Evolutionary conservation across 2,888 invertebrate genomes (phyloP).

Genomic region (Hydriomena furcata): DNA sequence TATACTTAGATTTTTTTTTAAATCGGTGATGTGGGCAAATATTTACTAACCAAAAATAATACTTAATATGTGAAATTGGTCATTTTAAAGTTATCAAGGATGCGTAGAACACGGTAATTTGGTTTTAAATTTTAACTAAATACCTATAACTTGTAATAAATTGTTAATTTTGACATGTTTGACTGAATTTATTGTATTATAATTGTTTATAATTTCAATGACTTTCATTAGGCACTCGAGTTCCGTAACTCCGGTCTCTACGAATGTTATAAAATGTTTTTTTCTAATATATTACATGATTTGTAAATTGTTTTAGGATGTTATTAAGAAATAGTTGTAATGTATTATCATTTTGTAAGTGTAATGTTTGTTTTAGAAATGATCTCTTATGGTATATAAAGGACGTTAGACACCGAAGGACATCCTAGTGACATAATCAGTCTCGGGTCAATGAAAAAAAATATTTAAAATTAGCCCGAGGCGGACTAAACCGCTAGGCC

Average conservation of each 20-base stretch:
- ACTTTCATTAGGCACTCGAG: conserved; percentile 35
- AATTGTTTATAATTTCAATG: conserved; percentile 44
- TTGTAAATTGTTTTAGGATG: conserved; percentile 79
- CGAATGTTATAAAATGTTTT: conserved; percentile 37
- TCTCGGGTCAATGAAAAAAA: too few relatives aligned
- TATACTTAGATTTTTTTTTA: conserved; percentile 55
- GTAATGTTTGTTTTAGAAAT: conserved; percentile 75
- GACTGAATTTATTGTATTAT: conserved; percentile 70
- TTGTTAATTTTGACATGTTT: conserved; percentile 72
- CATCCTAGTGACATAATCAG: too few relatives aligned
- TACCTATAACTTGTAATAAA: conserved; percentile 59
- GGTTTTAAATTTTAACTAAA: conserved; percentile 67
- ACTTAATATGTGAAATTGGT: conserved; percentile 39
- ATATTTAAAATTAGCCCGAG: too few relatives aligned
- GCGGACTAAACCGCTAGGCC: too few relatives aligned
- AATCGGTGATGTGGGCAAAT: conserved; percentile 61
- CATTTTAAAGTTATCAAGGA: conserved; percentile 36
- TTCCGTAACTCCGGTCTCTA: conserved; percentile 39
- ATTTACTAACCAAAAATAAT: conserved; percentile 69
- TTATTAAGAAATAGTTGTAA: conserved; percentile 76
- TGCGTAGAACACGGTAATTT: conserved; percentile 67
- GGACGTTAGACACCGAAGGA: too few relatives aligned
- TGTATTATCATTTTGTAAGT: conserved; percentile 75
- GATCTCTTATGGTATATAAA: conserved; percentile 78
- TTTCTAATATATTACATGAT: conserved; percentile 59